Conservation (phyloP, 2,113 vertebrate genomes). For the Oreochromis niloticus region DNA sequence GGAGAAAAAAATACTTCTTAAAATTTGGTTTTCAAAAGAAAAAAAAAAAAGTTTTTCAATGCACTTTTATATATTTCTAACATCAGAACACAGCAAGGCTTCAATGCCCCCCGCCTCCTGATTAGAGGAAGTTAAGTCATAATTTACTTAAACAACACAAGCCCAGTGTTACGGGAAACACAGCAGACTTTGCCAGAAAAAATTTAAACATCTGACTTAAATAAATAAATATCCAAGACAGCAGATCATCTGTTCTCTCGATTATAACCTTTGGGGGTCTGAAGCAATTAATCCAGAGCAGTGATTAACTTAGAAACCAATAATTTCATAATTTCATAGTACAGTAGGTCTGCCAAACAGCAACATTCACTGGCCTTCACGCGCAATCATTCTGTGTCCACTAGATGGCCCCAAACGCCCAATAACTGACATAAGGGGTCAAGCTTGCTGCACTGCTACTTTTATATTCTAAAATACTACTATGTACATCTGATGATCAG, state of each 20-base stretch:
- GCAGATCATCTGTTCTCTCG: not conserved
- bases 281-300: not conserved
- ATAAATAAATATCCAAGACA: not conserved
- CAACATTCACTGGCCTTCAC: slow-evolving; percentile 42
- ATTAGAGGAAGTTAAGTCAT: not conserved
- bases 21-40: not conserved
- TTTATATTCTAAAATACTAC: slow-evolving; percentile 52
- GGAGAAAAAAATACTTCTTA: not conserved
- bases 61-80: not conserved
- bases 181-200: not conserved
- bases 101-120: not conserved
- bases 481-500: slow-evolving; percentile 60
- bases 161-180: not conserved
- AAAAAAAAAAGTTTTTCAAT: not conserved
- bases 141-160: not conserved
- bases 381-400: slow-evolving; percentile 44
- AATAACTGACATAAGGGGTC: slow-evolving; percentile 16
- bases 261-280: not conserved
- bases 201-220: not conserved
- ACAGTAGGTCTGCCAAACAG: slow-evolving; percentile 18
- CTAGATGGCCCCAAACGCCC: slow-evolving; percentile 43
- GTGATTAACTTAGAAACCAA: slow-evolving; percentile 10
- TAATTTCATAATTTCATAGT: not conserved
- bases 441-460: slow-evolving; percentile 49
- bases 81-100: not conserved